Base-by-base conservation (phyloP, 2,888 invertebrate species). In the Zaprionus obscuricornis region DNA sequence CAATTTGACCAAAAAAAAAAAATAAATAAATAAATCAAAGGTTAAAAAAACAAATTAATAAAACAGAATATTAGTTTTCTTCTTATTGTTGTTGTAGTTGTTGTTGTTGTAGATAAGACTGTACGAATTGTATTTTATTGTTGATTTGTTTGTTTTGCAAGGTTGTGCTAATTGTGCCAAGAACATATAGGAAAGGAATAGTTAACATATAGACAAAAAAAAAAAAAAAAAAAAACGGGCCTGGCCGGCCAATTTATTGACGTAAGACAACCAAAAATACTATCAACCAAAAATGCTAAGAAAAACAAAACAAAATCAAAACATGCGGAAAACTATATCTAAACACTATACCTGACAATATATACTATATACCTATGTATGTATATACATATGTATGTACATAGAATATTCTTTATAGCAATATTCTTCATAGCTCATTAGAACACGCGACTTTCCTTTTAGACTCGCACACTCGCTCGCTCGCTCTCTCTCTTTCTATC, bases 151-250 rank as follows among this genome's bases (percentile, higher is more conserved):
- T n/a, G n/a, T n/a, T 26, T 47, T 27, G 39, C 75, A 82, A 78
- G 82, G 78, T 51, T 69, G 31, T 43, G 72, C 56, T 72, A 82
- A 78, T 74, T 75, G 66, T 74, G 82, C 73, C 78, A 82, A 82
- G 78, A 66, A 54, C 63, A 39, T 14, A 16, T n/a, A n/a, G n/a
- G n/a, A n/a, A n/a, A n/a, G n/a, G n/a, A n/a, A n/a, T n/a, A n/a
- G n/a, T n/a, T n/a, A n/a, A n/a, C n/a, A n/a, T n/a, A n/a, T n/a
- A n/a, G n/a, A n/a, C n/a, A n/a, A n/a, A n/a, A n/a, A 20, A 49
- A 46, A 54, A n/a, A 37, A 65, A 50, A 20, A 52, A 20, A 22
- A 17, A 27, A 63, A 67, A 62, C 54, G 59, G 46, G 24, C 55
- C 29, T 13, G 34, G 40, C 42, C 16, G 34, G 40, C 42, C 20